Percentiles rank a stretch among this genome's conserved stretches.
Conservation (phyloP, 92 coral and sea anemone species). For the Umimayanthus chanpuru region DNA sequence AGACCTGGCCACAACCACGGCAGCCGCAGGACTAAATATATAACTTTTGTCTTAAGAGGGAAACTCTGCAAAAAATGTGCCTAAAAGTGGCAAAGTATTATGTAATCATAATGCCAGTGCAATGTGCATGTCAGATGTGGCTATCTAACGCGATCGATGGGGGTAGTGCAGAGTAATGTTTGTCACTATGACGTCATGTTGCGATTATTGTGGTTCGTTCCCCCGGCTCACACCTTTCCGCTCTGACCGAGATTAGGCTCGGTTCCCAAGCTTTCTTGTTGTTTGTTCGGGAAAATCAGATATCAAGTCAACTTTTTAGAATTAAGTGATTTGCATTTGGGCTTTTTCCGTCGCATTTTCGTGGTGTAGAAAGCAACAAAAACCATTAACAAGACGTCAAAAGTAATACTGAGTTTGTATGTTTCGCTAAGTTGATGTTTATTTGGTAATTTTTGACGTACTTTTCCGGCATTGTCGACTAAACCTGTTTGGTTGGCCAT, state of each 20-base stretch:
- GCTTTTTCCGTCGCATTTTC: conserved; percentile 10
- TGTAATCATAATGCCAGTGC: too few species aligned
- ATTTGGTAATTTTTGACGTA: not conserved
- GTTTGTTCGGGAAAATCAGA: conserved; percentile 27
- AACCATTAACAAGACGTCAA: not conserved
- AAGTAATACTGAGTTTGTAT: not conserved
- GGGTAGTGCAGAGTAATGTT: too few species aligned
- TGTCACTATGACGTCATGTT: not conserved
- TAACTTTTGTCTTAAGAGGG: too few species aligned
- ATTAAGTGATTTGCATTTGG: not conserved
- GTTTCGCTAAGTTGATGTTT: not conserved
- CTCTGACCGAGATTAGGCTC: conserved; percentile 32
- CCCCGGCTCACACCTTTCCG: conserved; percentile 34
- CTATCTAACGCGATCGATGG: too few species aligned
- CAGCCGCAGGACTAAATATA: too few species aligned
- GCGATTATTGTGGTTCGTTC: not conserved
- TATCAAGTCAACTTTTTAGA: not conserved
- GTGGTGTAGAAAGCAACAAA: not conserved
- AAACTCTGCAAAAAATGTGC: too few species aligned
- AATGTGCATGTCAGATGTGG: too few species aligned
- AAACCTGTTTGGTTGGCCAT: conserved; percentile 2
- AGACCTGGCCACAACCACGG: too few species aligned
- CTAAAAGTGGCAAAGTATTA: too few species aligned
- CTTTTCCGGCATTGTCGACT: not conserved
- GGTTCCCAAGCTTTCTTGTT: conserved; percentile 36